phyloP scores from a whole-genome alignment of 2,797 vertebrate genomes.

The Dendrocincla tyrannina region DNA sequence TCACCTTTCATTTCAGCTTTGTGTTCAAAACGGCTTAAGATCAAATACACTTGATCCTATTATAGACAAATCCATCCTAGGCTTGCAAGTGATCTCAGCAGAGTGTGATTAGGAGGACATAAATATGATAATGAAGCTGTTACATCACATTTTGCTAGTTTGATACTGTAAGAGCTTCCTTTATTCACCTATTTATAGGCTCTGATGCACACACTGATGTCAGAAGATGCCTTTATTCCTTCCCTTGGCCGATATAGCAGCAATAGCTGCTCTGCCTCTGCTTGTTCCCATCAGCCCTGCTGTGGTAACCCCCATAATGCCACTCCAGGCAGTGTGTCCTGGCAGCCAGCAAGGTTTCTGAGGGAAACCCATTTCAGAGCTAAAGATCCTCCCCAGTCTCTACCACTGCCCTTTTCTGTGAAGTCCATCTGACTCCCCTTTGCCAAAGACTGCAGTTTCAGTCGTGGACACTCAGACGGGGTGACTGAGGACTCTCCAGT shows the following conservation, averaged over 20 bases:
- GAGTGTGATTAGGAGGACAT: slow-evolving; percentile 24
- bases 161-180: neutral
- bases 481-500: neutral
- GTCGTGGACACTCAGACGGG: neutral
- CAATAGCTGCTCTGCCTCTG: neutral
- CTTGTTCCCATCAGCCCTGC: neutral
- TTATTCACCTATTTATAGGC: neutral
- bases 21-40: slow-evolving; percentile 3
- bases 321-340: accelerated
- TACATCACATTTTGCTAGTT: neutral
- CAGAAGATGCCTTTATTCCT: neutral
- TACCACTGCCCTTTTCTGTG: neutral
- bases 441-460: neutral
- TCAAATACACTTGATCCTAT: slow-evolving; percentile 30
- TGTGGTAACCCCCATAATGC: neutral
- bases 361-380: neutral
- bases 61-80: neutral
- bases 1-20: neutral
- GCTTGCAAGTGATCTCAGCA: neutral
- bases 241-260: neutral
- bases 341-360: neutral
- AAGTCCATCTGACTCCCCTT: neutral
- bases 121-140: slow-evolving; percentile 32
- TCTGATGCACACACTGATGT: neutral
- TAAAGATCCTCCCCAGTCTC: neutral